Evolutionary conservation across 1,140 invertebrate species (phyloP), one percentile per base, ranked within the genome.

Genomic region (Plutomurus gul): DNA sequence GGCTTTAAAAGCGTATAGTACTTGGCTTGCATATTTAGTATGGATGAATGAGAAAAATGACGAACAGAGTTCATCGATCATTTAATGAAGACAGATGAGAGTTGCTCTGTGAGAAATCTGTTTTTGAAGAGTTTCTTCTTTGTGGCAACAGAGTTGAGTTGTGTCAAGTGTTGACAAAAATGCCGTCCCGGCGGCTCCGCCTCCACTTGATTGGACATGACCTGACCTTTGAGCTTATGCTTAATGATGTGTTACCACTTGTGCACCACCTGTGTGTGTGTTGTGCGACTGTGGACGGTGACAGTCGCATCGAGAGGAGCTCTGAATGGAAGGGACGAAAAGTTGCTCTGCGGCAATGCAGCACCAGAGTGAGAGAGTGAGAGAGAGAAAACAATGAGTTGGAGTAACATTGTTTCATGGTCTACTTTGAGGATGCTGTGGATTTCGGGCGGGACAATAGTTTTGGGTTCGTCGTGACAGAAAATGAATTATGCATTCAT

Each of bases 401-500:
- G n/a, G 56, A 16, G 11, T 13, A 6, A 16, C 13, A 65, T 65
- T 33, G 27, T 36, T 65, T 65, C 27, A 65, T 65, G 56, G 25
- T 65, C 30, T 27, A 65, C 27, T 16, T 65, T 36, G 25, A 65
- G 27, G 2, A 33, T 65, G 56, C 18, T 36, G 56, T 36, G 27
- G 56, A 65, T 65, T 65, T 65, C 56, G 56, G 56, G 56, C 27
- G 30, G 27, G 25, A 65, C 56, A 65, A 65, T 65, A 18, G 25
- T 65, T 65, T 65, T 65, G 27, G 56, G 56, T 27, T 65, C 56
- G 56, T 65, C 56, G 56, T 65, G 56, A 65, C 56, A 65, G 56
- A 65, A 65, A 65, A 65, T 65, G 56, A 65, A 65, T 65, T 65
- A 65, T 65, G 36, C n/a, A 65, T 33, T 65, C 16, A 65, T 65